These are phyloP conservation scores for Clamator glandarius DNA, from an alignment of 2,797 vertebrate species.

Conservation along the genomic window DNA sequence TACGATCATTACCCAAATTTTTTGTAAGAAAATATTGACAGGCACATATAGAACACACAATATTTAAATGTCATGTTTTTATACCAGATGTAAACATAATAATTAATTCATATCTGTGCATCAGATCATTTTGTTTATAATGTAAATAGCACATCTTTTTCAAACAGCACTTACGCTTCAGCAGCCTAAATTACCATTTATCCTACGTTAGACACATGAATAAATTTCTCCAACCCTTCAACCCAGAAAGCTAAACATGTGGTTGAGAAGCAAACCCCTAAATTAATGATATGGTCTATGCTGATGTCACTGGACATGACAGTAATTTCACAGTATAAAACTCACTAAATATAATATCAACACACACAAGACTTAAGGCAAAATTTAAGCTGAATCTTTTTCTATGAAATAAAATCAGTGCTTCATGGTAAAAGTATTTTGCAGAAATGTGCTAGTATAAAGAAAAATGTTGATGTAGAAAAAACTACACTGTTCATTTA, in stretches of 20 bases:
- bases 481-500: background rate
- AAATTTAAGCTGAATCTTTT: background rate
- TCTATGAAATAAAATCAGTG: background rate
- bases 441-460: background rate
- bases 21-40: background rate
- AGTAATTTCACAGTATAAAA: background rate
- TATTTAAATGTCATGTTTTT: background rate
- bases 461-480: background rate
- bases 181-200: background rate
- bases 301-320: background rate
- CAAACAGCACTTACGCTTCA: background rate
- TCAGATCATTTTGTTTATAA: background rate
- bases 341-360: background rate
- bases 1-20: fast-evolving
- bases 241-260: background rate
- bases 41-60: background rate
- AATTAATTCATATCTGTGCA: background rate
- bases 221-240: background rate
- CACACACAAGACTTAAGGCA: background rate
- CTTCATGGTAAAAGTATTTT: background rate
- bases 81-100: background rate
- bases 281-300: background rate
- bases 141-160: background rate
- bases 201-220: background rate
- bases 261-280: background rate